A percentile compares a stretch with the other conserved stretches of the same genome.
Evolutionary conservation across 1,140 invertebrate genomes (phyloP).

Genomic region (Hyposmocoma kahamanoa): DNA sequence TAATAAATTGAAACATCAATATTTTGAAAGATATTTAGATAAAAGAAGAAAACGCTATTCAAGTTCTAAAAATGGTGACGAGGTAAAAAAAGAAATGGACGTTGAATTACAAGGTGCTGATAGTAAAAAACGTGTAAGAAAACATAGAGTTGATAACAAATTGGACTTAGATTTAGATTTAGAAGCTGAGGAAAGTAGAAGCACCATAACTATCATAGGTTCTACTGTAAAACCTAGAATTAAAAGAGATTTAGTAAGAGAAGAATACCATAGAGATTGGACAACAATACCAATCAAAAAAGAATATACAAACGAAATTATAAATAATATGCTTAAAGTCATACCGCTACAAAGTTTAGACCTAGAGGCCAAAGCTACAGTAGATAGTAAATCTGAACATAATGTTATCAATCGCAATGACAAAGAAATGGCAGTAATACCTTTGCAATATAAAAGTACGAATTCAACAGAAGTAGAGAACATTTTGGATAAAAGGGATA

Average conservation of each 20-base stretch:
- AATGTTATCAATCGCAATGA: constrained; percentile 21
- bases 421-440: constrained; percentile 44
- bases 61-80: constrained; percentile 34
- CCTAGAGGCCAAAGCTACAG: no score
- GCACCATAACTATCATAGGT: constrained; percentile 17
- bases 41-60: constrained; percentile 59
- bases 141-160: constrained; percentile 27
- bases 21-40: constrained; percentile 63
- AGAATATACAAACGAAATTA: constrained; percentile 31
- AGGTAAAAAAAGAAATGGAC: constrained; percentile 33
- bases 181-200: constrained; percentile 7
- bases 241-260: constrained; percentile 42
- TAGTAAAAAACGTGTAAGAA: constrained; percentile 21
- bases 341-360: constrained; percentile 39
- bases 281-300: constrained; percentile 27
- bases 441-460: constrained; percentile 45
- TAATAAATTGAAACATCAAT: constrained; percentile 60
- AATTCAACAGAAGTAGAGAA: constrained; percentile 56
- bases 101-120: constrained; percentile 32
- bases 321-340: constrained; percentile 43
- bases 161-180: constrained; percentile 39
- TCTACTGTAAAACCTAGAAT: constrained; percentile 24
- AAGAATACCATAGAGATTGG: constrained; percentile 42
- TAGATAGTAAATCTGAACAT: constrained; percentile 10
- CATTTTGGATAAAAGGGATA: constrained; percentile 58